These are phyloP conservation scores for Sebastes fasciatus DNA, from an alignment of 2,113 vertebrate genomes.

Conservation along the genomic window DNA sequence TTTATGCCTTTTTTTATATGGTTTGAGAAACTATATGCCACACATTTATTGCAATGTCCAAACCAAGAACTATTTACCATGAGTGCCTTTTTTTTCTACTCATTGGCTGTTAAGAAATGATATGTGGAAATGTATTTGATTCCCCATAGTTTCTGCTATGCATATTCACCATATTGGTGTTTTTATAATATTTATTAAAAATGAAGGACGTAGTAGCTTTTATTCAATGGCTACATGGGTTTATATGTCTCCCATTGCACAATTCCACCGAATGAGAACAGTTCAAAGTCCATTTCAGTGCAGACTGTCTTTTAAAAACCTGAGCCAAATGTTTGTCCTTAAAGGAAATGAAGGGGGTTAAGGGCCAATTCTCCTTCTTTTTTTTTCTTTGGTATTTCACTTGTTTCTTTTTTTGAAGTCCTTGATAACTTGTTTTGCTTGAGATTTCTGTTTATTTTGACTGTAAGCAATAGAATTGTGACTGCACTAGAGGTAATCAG, in stretches of 20 bases:
- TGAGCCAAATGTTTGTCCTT: conserved; percentile 60
- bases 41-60: conserved; percentile 37
- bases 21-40: conserved; percentile 39
- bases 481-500: conserved; percentile 30
- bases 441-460: conserved; percentile 53
- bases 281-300: conserved; percentile 55
- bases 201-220: conserved; percentile 66
- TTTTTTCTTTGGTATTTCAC: conserved; percentile 15
- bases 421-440: conserved; percentile 49
- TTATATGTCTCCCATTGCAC: conserved; percentile 66
- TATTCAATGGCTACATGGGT: conserved; percentile 48
- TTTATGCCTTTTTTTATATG: conserved; percentile 54
- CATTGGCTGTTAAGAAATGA: conserved; percentile 30
- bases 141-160: conserved; percentile 54
- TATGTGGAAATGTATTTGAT: conserved; percentile 36
- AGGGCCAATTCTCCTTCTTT: neutral
- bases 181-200: conserved; percentile 74
- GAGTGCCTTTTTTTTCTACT: conserved; percentile 28
- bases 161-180: conserved; percentile 86
- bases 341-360: conserved; percentile 47
- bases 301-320: conserved; percentile 55
- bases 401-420: conserved; percentile 25
- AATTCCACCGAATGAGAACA: conserved; percentile 57
- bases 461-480: conserved; percentile 37
- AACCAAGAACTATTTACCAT: conserved; percentile 34